phyloP scores from a whole-genome alignment of 2,888 invertebrate genomes.

The Biston stratarius region DNA sequence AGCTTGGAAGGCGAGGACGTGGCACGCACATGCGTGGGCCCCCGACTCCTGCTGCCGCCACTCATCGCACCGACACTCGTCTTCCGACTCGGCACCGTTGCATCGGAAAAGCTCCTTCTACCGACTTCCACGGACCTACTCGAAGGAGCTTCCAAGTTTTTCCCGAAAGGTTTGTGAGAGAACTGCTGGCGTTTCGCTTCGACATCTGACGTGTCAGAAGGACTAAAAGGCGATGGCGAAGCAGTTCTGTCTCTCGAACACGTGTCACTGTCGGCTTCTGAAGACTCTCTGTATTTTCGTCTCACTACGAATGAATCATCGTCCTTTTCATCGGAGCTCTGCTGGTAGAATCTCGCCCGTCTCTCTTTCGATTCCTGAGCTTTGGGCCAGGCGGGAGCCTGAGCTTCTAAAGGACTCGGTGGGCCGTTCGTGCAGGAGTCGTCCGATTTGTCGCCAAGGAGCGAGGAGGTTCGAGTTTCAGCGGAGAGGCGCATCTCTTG shows the following conservation, averaged over 20 bases:
- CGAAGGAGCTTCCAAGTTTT: conserved; percentile 76
- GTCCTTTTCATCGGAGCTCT: conserved; percentile 92
- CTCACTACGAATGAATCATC: conserved; percentile 80
- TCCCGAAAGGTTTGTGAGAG: conserved; percentile 89
- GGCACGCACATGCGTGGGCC: conserved; percentile 90
- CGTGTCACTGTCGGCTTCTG: conserved; percentile 90
- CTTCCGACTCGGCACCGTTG: conserved; percentile 86
- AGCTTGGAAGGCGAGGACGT: conserved; percentile 93
- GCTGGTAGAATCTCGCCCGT: conserved; percentile 87
- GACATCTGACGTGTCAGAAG: conserved; percentile 87
- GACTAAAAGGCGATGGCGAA: conserved; percentile 87
- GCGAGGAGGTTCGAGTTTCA: conserved; percentile 78
- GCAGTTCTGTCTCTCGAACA: conserved; percentile 86
- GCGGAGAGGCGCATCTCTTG: conserved; percentile 79
- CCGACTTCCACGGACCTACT: conserved; percentile 86
- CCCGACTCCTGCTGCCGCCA: conserved; percentile 73
- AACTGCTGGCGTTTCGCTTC: conserved; percentile 83
- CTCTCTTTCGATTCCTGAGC: conserved; percentile 73
- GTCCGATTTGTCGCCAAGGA: conserved; percentile 80
- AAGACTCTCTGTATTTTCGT: conserved; percentile 87
- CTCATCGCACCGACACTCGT: conserved; percentile 86
- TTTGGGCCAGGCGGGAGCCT: conserved; percentile 80
- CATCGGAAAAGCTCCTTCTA: conserved; percentile 78
- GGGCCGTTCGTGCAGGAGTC: conserved; percentile 80
- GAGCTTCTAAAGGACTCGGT: conserved; percentile 75